These are phyloP conservation scores for Schizotus pectinicornis DNA, from an alignment of 2,888 invertebrate genomes.

Conservation along the genomic window DNA sequence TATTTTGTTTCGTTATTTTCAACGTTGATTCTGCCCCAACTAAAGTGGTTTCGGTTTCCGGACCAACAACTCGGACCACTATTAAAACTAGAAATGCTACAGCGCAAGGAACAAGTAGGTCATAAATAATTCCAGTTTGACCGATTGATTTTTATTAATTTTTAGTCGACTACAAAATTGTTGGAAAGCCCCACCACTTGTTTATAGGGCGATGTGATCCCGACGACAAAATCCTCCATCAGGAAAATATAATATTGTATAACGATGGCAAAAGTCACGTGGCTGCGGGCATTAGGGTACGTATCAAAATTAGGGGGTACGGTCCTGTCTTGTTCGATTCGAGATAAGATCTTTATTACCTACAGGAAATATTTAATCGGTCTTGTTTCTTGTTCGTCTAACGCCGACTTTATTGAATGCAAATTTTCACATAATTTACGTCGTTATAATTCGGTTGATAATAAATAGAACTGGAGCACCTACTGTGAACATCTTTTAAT, in stretches of 20 bases:
- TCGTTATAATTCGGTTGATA: too few species aligned
- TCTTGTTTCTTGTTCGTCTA: conserved; percentile 4
- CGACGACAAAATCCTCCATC: conserved; percentile 50
- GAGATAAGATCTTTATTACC: conserved; percentile 8
- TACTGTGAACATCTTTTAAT: conserved; percentile 3
- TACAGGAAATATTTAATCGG: conserved; percentile 19
- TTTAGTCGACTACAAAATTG: conserved; percentile 50
- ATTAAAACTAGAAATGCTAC: conserved; percentile 14
- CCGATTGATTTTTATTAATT: conserved; percentile 5
- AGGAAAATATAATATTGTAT: conserved; percentile 55
- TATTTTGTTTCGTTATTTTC: conserved; percentile 9
- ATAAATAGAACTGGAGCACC: conserved; percentile 9
- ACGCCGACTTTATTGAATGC: conserved; percentile 14
- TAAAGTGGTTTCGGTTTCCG: neutral
- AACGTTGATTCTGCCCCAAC: conserved; percentile 11
- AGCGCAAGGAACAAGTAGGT: conserved; percentile 12
- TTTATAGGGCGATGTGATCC: conserved; percentile 53
- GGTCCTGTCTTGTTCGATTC: neutral
- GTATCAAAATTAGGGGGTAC: conserved; percentile 18
- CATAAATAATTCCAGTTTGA: conserved; percentile 10
- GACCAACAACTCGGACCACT: conserved; percentile 11
- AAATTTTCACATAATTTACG: conserved; percentile 9
- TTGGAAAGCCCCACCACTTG: conserved; percentile 51
- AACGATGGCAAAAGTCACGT: conserved; percentile 57
- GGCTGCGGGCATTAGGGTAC: conserved; percentile 51